Percentiles rank a stretch among this genome's conserved stretches.
Evolutionary conservation across 2,113 vertebrate genomes (phyloP).

Genomic region (Aldabrachelys gigantea): DNA sequence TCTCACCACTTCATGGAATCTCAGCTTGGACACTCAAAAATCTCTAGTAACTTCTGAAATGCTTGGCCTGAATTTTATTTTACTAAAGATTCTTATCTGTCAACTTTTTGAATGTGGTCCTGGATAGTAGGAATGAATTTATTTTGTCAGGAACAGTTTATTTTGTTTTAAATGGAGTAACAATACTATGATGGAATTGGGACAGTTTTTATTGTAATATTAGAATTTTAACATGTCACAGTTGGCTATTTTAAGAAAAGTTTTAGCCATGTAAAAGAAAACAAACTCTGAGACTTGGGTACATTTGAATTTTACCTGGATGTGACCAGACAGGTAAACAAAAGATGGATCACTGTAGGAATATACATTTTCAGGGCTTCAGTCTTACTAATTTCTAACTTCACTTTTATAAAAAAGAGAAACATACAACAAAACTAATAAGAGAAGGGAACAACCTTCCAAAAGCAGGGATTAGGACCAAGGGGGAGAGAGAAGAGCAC

Average conservation of each 20-base stretch:
- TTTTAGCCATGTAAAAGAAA: neutral
- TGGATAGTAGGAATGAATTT: neutral
- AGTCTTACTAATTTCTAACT: constrained; percentile 17
- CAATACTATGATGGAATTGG: neutral
- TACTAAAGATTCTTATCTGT: neutral
- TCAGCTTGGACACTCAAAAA: neutral
- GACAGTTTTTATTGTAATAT: neutral
- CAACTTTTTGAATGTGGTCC: neutral
- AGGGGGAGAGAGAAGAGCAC: constrained; percentile 37
- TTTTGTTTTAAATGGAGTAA: neutral
- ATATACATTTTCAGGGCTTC: neutral
- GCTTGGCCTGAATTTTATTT: neutral
- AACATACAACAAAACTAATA: constrained; percentile 58
- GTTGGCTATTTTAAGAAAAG: neutral
- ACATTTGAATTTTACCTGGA: neutral
- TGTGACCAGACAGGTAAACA: neutral
- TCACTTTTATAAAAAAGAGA: neutral
- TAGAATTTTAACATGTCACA: neutral
- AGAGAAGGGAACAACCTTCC: constrained; percentile 40
- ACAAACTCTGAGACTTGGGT: too few relatives aligned
- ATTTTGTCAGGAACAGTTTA: neutral
- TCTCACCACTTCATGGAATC: neutral
- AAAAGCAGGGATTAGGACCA: constrained; percentile 56
- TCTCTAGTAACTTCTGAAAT: neutral
- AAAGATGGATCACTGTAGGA: neutral